Percentiles rank a stretch among this genome's conserved stretches.
Conservation (phyloP, 2,888 invertebrate species). For the Ormia ochracea region DNA sequence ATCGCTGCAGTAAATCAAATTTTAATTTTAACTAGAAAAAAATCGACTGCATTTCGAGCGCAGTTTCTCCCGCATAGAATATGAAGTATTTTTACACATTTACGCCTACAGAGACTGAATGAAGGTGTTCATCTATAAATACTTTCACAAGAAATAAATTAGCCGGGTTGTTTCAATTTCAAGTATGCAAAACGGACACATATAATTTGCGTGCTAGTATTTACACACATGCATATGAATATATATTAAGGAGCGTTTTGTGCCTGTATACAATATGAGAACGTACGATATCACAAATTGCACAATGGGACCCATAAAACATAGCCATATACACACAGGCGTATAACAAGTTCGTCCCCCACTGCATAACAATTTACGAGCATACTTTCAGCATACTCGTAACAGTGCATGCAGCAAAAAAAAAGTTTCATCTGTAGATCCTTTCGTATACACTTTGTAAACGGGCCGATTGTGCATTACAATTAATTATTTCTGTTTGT, state of each 20-base stretch:
- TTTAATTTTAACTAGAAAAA: neutral
- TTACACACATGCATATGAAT: no score
- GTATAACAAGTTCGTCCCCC: no score
- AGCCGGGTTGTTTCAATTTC: slow-evolving; percentile 16
- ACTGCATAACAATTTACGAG: no score
- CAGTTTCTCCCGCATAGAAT: neutral
- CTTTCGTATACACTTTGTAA: neutral
- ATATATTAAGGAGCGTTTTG: no score
- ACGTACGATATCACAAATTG: no score
- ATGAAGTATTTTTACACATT: neutral
- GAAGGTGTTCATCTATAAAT: neutral
- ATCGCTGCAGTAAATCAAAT: slow-evolving; percentile 3
- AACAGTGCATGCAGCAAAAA: neutral
- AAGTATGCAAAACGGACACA: neutral
- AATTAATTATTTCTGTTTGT: slow-evolving; percentile 7
- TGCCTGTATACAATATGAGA: neutral
- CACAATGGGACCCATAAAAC: no score
- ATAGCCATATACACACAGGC: no score
- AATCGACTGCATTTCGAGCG: neutral
- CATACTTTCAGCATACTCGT: no score
- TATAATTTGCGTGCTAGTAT: slow-evolving; percentile 36
- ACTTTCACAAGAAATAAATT: neutral
- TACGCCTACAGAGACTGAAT: neutral
- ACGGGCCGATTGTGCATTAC: neutral
- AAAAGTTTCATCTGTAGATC: neutral